Conservation (phyloP, 2,888 invertebrate genomes). For the Temnothorax unifasciatus region DNA sequence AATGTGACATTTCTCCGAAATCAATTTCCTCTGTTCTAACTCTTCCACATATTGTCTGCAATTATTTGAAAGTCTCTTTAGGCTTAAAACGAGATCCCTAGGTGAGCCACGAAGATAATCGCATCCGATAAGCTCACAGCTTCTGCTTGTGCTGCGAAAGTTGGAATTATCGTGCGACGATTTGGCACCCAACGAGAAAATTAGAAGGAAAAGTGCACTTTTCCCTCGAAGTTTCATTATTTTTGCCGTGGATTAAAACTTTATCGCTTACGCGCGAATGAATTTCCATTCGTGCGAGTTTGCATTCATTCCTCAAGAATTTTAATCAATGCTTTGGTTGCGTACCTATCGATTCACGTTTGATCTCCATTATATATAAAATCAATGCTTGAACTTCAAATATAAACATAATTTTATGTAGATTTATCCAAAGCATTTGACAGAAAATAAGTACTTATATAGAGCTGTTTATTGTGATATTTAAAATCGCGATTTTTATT, state of each 20-base stretch:
- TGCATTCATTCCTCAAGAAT: constrained; percentile 27
- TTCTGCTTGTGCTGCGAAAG: constrained; percentile 29
- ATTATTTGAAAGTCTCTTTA: constrained; percentile 40
- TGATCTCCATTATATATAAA: neutral
- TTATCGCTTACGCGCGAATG: constrained; percentile 50
- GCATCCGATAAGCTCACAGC: constrained; percentile 43
- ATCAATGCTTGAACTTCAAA: neutral
- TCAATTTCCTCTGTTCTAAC: constrained; percentile 1
- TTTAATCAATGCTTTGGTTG: constrained; percentile 11
- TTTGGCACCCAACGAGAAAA: constrained; percentile 54
- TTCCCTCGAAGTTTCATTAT: constrained; percentile 41
- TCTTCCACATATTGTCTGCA: neutral
- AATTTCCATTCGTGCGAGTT: constrained; percentile 5
- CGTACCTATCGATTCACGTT: constrained; percentile 8
- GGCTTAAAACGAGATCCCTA: constrained; percentile 32
- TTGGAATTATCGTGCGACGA: constrained; percentile 48
- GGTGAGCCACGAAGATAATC: constrained; percentile 39
- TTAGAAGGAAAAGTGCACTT: constrained; percentile 52
- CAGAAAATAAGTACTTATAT: neutral
- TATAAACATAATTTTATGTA: neutral
- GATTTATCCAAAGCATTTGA: neutral
- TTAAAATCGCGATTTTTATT: neutral
- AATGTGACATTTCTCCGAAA: neutral
- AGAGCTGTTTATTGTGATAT: neutral
- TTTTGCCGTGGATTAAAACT: constrained; percentile 52